These are phyloP conservation scores for Dryocosmus kuriphilus DNA, from an alignment of 2,888 invertebrate species.

Conservation along the genomic window DNA sequence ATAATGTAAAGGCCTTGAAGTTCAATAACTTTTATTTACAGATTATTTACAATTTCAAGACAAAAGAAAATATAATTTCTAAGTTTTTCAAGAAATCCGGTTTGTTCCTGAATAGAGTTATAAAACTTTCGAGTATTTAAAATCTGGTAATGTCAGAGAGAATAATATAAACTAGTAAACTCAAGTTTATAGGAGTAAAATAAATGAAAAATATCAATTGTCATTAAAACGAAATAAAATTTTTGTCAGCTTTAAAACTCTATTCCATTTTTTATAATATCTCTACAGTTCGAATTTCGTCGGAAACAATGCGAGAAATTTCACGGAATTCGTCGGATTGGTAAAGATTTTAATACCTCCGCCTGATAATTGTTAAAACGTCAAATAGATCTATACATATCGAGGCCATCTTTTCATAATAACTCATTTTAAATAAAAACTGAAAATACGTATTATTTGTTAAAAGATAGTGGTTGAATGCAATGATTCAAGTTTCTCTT, in stretches of 20 bases:
- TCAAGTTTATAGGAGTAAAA: not conserved
- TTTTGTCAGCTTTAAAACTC: conserved; percentile 8
- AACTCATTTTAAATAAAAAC: conserved; percentile 34
- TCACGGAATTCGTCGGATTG: conserved; percentile 51
- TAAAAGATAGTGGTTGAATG: conserved; percentile 43
- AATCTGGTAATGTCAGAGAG: not conserved
- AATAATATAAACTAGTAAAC: not conserved
- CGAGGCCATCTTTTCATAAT: conserved; percentile 44
- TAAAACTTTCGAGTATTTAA: conserved; percentile 10
- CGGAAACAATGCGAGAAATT: conserved; percentile 35
- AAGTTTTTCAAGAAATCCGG: conserved; percentile 29
- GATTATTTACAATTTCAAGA: conserved; percentile 36
- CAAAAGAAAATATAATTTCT: conserved; percentile 31
- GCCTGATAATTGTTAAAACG: conserved; percentile 53
- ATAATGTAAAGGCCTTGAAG: conserved; percentile 15
- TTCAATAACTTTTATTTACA: conserved; percentile 36
- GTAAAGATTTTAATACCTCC: conserved; percentile 63
- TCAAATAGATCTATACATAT: conserved; percentile 45
- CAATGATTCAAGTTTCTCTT: conserved; percentile 35
- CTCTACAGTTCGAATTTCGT: conserved; percentile 31
- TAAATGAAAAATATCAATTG: conserved; percentile 1
- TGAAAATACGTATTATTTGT: not conserved
- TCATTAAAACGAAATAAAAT: not conserved
- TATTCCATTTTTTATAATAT: conserved; percentile 28
- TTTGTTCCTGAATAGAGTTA: conserved; percentile 27